These are phyloP conservation scores for Sialia sialis DNA, from an alignment of 2,113 vertebrate species.

Conservation along the genomic window DNA sequence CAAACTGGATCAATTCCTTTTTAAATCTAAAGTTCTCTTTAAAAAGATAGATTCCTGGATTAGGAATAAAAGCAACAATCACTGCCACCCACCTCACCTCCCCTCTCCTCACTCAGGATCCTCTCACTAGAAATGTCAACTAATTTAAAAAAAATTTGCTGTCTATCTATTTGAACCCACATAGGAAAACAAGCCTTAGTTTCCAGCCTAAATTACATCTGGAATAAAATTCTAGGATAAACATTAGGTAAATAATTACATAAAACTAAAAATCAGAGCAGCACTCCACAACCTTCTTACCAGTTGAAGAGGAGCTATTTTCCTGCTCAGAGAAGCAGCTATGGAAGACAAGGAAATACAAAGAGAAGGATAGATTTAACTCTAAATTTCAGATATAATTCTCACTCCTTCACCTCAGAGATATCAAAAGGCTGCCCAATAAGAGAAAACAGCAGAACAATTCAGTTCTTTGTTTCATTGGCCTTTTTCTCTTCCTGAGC, in stretches of 20 bases:
- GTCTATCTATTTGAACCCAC: background rate
- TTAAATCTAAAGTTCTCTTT: background rate
- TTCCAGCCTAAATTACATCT: background rate
- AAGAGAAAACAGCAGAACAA: background rate
- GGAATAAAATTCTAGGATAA: background rate
- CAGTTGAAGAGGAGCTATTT: background rate
- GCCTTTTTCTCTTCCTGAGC: background rate
- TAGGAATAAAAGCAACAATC: background rate
- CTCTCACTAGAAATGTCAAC: background rate
- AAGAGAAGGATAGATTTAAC: background rate
- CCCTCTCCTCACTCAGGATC: accelerated
- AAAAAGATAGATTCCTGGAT: background rate
- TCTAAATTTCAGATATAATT: background rate
- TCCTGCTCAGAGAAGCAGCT: background rate
- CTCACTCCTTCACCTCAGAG: background rate
- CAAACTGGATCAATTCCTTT: background rate
- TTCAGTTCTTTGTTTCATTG: background rate
- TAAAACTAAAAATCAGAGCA: background rate
- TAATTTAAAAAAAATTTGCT: background rate
- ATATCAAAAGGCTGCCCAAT: background rate
- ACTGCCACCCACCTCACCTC: background rate
- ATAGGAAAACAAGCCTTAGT: background rate
- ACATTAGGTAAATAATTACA: background rate
- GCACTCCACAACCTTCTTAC: background rate
- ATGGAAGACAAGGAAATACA: background rate